Conservation (phyloP, 2,888 invertebrate species). For the Ophraella communa region DNA sequence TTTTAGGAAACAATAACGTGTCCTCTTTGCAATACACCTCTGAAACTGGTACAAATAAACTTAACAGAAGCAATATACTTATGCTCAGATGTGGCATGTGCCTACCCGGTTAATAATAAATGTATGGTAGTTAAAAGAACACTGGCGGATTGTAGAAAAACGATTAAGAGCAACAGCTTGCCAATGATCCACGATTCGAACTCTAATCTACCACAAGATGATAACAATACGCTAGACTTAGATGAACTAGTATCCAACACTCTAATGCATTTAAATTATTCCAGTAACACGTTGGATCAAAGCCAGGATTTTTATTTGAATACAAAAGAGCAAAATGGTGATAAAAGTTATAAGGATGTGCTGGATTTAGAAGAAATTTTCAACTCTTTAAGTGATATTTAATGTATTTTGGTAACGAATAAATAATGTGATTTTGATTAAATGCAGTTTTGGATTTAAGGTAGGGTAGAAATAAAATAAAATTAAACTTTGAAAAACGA, state of each 20-base stretch:
- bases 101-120: constrained; percentile 39
- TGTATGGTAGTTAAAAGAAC: constrained; percentile 39
- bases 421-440: background rate
- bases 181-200: background rate
- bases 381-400: constrained; percentile 7
- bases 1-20: constrained; percentile 30
- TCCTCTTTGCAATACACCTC: constrained; percentile 37
- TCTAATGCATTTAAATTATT: constrained; percentile 6
- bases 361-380: constrained; percentile 7
- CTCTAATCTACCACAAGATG: background rate
- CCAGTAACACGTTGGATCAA: background rate
- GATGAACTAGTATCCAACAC: constrained; percentile 6
- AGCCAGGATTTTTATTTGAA: background rate
- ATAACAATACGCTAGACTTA: constrained; percentile 6
- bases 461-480: background rate
- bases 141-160: constrained; percentile 36
- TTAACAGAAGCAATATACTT: constrained; percentile 40
- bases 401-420: background rate
- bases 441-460: background rate
- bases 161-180: background rate
- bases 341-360: background rate
- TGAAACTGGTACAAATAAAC: constrained; percentile 43
- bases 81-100: constrained; percentile 40
- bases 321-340: background rate
- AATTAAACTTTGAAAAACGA: constrained; percentile 8